Percentiles rank a stretch among this genome's conserved stretches.
These are phyloP conservation scores for Drosophila pallidifrons DNA, from an alignment of 1,140 invertebrate genomes.

Conservation along the genomic window DNA sequence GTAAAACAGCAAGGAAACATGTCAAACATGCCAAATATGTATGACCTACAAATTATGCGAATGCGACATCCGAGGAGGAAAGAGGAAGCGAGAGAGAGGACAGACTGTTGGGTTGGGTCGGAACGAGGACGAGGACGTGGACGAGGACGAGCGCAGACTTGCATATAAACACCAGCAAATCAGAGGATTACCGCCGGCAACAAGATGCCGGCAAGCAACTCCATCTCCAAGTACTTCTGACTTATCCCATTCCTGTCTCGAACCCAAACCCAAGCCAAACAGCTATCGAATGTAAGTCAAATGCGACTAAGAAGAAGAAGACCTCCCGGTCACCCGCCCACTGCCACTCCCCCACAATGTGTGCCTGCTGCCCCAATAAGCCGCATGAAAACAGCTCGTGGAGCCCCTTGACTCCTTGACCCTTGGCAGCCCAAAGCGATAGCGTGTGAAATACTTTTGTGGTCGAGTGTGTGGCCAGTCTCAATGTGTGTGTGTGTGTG, in stretches of 20 bases:
- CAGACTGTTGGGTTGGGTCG: background rate
- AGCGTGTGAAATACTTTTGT: slow-evolving; percentile 59
- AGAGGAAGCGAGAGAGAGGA: background rate
- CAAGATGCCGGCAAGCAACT: background rate
- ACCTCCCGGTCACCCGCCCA: background rate
- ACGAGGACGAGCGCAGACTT: slow-evolving; percentile 14
- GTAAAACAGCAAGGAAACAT: slow-evolving; percentile 79
- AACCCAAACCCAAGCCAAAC: slow-evolving; percentile 6
- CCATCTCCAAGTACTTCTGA: background rate
- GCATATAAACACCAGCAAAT: slow-evolving; percentile 34
- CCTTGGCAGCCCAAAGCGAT: slow-evolving; percentile 22
- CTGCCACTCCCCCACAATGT: background rate
- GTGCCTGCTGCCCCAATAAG: background rate
- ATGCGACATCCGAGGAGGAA: slow-evolving; percentile 55
- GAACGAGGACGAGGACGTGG: background rate
- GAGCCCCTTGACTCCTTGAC: slow-evolving; percentile 39
- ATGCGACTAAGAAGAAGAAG: background rate
- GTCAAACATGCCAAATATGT: slow-evolving; percentile 81
- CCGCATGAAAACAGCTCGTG: slow-evolving; percentile 17
- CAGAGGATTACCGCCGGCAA: slow-evolving; percentile 41
- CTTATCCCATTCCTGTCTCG: background rate
- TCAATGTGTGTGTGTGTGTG: slow-evolving; percentile 9
- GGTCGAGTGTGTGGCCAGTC: slow-evolving; percentile 38
- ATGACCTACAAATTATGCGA: slow-evolving; percentile 81
- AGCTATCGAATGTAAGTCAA: slow-evolving; percentile 13